phyloP scores from a whole-genome alignment of 2,888 invertebrate species.

The Drosophila colorata region DNA sequence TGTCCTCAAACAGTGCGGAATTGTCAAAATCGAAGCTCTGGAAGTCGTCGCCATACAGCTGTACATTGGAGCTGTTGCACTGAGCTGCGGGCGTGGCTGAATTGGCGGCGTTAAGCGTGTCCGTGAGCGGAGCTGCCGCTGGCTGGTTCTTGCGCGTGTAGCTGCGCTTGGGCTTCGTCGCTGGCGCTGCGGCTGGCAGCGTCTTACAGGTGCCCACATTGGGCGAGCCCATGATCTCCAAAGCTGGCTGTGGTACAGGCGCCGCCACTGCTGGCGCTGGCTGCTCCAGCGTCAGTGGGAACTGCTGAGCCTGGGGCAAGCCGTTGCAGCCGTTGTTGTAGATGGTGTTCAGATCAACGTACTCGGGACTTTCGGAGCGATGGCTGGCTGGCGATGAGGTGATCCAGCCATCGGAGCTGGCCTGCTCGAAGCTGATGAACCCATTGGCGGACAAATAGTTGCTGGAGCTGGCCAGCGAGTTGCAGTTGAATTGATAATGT shows the following conservation, averaged over 20 bases:
- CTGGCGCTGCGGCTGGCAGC: constrained; percentile 35
- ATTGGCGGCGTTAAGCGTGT: not conserved
- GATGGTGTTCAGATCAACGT: constrained; percentile 83
- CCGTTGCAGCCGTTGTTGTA: constrained; percentile 72
- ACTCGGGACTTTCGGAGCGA: constrained; percentile 85
- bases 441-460: constrained; percentile 79
- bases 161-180: constrained; percentile 76
- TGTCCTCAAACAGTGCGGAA: constrained; percentile 82
- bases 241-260: constrained; percentile 25
- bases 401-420: constrained; percentile 85
- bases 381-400: constrained; percentile 85
- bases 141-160: constrained; percentile 79
- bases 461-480: constrained; percentile 63
- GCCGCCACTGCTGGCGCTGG: constrained; percentile 6
- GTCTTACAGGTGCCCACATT: constrained; percentile 83
- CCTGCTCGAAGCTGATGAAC: constrained; percentile 84
- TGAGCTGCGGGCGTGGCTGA: constrained; percentile 33
- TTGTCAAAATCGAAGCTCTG: constrained; percentile 84
- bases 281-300: constrained; percentile 42
- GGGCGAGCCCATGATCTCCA: constrained; percentile 81
- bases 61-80: constrained; percentile 44
- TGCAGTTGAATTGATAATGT: constrained; percentile 76
- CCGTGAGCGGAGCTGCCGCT: constrained; percentile 9
- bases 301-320: constrained; percentile 58
- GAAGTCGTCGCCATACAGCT: constrained; percentile 74